Conservation (phyloP, 2,888 invertebrate genomes). For the Calephelis perditalis region DNA sequence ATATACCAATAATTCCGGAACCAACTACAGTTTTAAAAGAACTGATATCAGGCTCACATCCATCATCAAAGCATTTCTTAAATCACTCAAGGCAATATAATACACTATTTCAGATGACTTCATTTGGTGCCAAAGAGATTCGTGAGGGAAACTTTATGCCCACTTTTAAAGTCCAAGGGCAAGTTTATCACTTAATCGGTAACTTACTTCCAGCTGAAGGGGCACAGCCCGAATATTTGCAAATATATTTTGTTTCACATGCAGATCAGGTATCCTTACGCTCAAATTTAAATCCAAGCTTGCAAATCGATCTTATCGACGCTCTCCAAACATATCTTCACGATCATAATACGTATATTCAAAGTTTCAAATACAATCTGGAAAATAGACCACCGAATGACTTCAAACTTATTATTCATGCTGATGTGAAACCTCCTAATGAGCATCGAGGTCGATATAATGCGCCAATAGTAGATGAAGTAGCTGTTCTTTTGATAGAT, state of each 20-base stretch:
- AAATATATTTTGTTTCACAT: slow-evolving; percentile 27
- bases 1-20: too few species aligned
- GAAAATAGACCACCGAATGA: slow-evolving; percentile 2
- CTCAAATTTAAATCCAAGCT: slow-evolving; percentile 12
- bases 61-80: slow-evolving; percentile 3
- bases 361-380: slow-evolving; percentile 27
- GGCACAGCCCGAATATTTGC: slow-evolving; percentile 23
- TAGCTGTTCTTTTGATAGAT: slow-evolving; percentile 35
- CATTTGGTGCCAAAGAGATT: slow-evolving; percentile 16
- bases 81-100: slow-evolving; percentile 13
- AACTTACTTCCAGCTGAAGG: slow-evolving; percentile 23
- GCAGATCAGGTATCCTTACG: slow-evolving; percentile 17
- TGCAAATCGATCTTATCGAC: slow-evolving; percentile 33
- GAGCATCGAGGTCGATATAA: slow-evolving; percentile 38
- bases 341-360: slow-evolving; percentile 33
- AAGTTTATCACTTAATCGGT: slow-evolving; percentile 20
- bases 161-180: slow-evolving; percentile 21
- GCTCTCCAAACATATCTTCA: slow-evolving; percentile 32
- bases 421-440: slow-evolving; percentile 35
- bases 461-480: slow-evolving; percentile 34
- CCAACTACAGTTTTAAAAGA: too few species aligned
- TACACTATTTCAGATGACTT: slow-evolving; percentile 19
- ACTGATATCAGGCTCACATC: background rate
- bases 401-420: slow-evolving; percentile 31
- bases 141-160: slow-evolving; percentile 15